Evolutionary conservation across 2,113 vertebrate species (phyloP).

Genomic region (Caracal caracal): DNA sequence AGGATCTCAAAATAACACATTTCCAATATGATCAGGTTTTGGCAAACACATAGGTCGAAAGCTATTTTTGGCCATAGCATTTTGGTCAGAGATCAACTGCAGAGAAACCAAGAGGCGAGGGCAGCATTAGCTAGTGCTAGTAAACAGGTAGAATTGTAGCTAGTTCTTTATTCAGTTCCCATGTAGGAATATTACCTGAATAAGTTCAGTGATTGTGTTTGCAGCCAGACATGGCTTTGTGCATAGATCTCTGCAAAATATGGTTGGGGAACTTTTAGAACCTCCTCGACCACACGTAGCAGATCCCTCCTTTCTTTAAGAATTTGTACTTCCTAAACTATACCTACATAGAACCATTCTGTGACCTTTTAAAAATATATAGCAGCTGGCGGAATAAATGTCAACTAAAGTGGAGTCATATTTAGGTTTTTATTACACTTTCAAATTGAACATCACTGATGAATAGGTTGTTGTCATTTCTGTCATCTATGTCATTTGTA

Average conservation of each 20-base stretch:
- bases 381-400: conserved; percentile 83
- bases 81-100: not conserved
- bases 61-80: not conserved
- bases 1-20: not conserved
- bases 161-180: not conserved
- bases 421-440: conserved; percentile 84
- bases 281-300: not conserved
- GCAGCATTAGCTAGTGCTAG: not conserved
- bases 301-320: conserved; percentile 52
- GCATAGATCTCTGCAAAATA: not conserved
- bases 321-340: conserved; percentile 61
- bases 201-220: not conserved
- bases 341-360: conserved; percentile 57
- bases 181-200: not conserved
- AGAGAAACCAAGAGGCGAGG: not conserved
- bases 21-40: not conserved
- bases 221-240: conserved; percentile 3
- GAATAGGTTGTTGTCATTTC: conserved; percentile 83
- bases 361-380: conserved; percentile 81
- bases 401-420: conserved; percentile 81
- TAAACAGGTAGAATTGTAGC: not conserved
- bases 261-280: conserved; percentile 61
- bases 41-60: not conserved
- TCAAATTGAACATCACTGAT: conserved; percentile 79
- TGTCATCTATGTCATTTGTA: conserved; percentile 83